phyloP scores from a whole-genome alignment of 53 echinoderm and acorn worm genomes.

The Astropecten irregularis region DNA sequence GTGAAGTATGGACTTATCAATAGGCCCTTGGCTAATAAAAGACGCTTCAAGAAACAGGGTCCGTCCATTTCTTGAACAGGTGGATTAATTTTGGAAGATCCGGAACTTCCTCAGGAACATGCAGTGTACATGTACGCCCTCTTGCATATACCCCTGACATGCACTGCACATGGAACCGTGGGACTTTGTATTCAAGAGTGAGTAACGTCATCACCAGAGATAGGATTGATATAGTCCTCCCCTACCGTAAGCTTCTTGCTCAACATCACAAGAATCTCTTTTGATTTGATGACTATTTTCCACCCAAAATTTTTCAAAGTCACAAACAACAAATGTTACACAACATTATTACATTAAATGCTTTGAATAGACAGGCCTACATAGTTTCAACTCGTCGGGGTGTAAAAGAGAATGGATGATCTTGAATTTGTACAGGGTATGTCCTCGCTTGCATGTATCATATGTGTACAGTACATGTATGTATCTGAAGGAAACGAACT shows the following conservation, averaged over 20 bases:
- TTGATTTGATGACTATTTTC: not conserved
- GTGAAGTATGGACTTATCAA: slow-evolving; percentile 21
- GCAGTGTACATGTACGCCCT: no score
- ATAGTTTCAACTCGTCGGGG: not conserved
- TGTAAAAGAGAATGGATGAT: not conserved
- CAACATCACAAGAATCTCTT: no score
- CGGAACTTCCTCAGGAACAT: not conserved
- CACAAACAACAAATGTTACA: not conserved
- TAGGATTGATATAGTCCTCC: not conserved
- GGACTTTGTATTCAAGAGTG: not conserved
- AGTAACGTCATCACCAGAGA: not conserved
- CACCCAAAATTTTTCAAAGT: not conserved
- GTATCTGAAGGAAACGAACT: no score
- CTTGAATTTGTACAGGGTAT: not conserved
- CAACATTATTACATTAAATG: not conserved
- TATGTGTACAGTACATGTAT: not conserved
- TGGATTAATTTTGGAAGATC: not conserved
- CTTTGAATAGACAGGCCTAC: not conserved
- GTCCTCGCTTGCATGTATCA: not conserved
- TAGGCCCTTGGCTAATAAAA: not conserved
- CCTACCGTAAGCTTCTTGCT: not conserved
- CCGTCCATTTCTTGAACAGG: slow-evolving; percentile 20
- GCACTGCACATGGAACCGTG: no score
- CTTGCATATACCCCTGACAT: no score
- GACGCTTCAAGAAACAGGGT: slow-evolving; percentile 3